A percentile compares a stretch with the other conserved stretches of the same genome.
Conservation (phyloP, 2,888 invertebrate species). For the Sarcophaga subvicina region DNA sequence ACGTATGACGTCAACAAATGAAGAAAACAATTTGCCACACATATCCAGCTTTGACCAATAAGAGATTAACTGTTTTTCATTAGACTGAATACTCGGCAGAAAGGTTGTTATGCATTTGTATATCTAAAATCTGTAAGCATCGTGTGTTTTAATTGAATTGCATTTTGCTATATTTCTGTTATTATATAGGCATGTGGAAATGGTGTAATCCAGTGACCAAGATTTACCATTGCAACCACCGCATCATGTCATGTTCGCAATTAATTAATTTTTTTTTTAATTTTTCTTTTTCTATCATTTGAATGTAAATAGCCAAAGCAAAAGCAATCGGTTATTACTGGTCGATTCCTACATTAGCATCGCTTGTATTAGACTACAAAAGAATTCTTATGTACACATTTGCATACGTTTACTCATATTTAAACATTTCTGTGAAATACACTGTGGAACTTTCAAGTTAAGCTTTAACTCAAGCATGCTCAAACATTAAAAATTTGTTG, state of each 20-base stretch:
- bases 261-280: slow-evolving; percentile 58
- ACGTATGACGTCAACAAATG: no score
- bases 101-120: no score
- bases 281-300: slow-evolving; percentile 42
- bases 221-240: slow-evolving; percentile 42
- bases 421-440: not conserved
- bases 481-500: not conserved
- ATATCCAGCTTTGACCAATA: no score
- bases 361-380: slow-evolving; percentile 32
- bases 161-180: not conserved
- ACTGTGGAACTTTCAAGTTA: not conserved
- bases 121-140: no score
- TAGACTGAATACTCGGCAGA: no score
- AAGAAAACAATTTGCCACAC: no score
- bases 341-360: slow-evolving; percentile 59
- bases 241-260: slow-evolving; percentile 65
- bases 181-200: not conserved
- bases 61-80: no score
- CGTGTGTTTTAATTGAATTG: no score
- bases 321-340: slow-evolving; percentile 38
- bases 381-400: not conserved
- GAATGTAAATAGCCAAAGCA: slow-evolving; percentile 54
- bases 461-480: no score
- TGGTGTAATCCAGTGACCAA: slow-evolving; percentile 48
- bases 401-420: not conserved